Conservation (phyloP, 2,797 vertebrate species). For the Gymnoscopelus microlampas region DNA sequence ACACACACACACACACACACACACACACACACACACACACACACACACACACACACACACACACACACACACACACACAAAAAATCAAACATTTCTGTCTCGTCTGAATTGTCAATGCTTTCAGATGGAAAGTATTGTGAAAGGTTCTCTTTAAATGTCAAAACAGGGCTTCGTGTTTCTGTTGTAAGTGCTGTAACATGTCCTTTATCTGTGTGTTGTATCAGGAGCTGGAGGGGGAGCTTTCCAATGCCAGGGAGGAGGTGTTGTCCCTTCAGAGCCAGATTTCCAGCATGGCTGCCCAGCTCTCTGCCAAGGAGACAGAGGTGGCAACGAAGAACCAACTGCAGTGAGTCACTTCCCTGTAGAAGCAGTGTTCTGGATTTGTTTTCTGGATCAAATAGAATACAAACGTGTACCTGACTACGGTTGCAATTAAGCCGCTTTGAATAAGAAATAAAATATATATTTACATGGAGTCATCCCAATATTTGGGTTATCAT, state of each 20-base stretch:
- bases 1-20: too few species aligned
- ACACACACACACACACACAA: too few species aligned
- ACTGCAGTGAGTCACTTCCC: slow-evolving; percentile 66
- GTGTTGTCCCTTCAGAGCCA: slow-evolving; percentile 59
- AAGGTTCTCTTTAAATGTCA: neutral
- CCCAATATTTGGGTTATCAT: too few species aligned
- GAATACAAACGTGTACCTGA: too few species aligned
- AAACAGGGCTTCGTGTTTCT: neutral
- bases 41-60: too few species aligned
- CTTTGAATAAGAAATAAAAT: too few species aligned
- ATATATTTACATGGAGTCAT: too few species aligned
- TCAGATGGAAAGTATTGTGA: neutral
- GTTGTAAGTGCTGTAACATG: neutral
- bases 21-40: too few species aligned
- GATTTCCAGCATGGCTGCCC: slow-evolving; percentile 51
- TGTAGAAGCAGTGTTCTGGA: neutral
- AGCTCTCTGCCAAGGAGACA: slow-evolving; percentile 68
- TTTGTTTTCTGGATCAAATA: neutral
- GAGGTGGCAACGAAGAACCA: slow-evolving; percentile 59
- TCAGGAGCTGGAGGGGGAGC: slow-evolving; percentile 73
- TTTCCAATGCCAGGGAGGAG: slow-evolving; percentile 58
- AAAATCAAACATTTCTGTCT: too few species aligned
- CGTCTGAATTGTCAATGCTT: neutral
- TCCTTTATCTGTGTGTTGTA: neutral
- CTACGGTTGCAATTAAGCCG: too few species aligned